Conservation (phyloP, 2,888 invertebrate species). For the Harpalus rubripes region DNA sequence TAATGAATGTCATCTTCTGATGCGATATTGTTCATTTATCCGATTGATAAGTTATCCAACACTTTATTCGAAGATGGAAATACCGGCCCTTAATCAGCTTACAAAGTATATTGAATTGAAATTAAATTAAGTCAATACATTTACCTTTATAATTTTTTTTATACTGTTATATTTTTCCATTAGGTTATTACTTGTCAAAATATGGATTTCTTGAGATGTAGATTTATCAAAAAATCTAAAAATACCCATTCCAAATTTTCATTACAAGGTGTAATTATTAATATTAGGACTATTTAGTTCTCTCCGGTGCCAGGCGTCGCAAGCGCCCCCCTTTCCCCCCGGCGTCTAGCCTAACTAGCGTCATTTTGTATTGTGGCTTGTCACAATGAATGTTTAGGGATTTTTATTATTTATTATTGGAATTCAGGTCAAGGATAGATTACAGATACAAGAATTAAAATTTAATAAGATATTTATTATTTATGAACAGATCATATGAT, state of each 20-base stretch:
- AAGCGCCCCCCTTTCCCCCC: background rate
- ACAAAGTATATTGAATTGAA: too few relatives aligned
- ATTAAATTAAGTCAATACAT: background rate
- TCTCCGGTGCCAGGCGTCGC: constrained; percentile 33
- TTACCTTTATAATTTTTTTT: background rate
- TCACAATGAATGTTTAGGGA: constrained; percentile 38
- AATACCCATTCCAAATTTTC: background rate
- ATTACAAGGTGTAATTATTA: constrained; percentile 22
- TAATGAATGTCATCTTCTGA: too few relatives aligned
- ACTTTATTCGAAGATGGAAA: too few relatives aligned
- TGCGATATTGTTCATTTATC: too few relatives aligned
- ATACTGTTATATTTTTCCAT: background rate
- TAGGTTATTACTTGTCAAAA: background rate
- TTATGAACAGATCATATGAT: constrained; percentile 4
- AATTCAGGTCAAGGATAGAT: constrained; percentile 42
- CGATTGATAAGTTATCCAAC: too few relatives aligned
- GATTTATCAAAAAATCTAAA: background rate
- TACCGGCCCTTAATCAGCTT: too few relatives aligned
- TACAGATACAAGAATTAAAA: constrained; percentile 26
- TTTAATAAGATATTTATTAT: constrained; percentile 6
- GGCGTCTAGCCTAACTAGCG: constrained; percentile 18
- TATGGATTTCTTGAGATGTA: background rate
- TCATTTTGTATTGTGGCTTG: constrained; percentile 43
- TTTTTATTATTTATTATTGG: constrained; percentile 53
- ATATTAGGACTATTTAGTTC: constrained; percentile 35